phyloP scores from a whole-genome alignment of 2,888 invertebrate genomes.

The Dynastes grantii region DNA sequence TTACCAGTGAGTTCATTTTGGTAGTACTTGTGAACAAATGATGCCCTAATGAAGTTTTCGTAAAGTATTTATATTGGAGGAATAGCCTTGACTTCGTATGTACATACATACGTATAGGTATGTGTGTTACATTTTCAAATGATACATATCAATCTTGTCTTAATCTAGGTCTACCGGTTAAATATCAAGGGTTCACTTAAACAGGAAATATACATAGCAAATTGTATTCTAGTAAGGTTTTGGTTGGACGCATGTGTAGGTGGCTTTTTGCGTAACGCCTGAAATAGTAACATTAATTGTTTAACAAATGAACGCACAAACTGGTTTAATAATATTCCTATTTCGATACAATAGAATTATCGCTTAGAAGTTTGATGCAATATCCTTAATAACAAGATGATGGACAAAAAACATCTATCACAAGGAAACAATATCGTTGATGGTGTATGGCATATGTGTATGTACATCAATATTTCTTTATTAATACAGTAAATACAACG shows the following conservation, averaged over 20 bases:
- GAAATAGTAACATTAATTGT: no score
- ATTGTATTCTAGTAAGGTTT: not conserved
- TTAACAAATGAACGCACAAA: no score
- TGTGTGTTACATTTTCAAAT: not conserved
- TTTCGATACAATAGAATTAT: no score
- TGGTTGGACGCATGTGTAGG: not conserved
- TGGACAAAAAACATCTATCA: no score
- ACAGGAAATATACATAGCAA: slow-evolving; percentile 24
- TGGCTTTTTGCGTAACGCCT: no score
- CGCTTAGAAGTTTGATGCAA: no score
- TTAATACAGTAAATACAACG: no score
- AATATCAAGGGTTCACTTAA: slow-evolving; percentile 22
- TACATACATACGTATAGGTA: not conserved
- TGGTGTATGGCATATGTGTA: no score
- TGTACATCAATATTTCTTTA: no score
- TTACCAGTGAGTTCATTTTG: slow-evolving; percentile 52
- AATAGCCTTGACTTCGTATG: slow-evolving; percentile 48
- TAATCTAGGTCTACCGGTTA: slow-evolving; percentile 26
- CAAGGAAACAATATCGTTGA: no score
- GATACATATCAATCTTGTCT: slow-evolving; percentile 23
- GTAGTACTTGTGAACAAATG: slow-evolving; percentile 46
- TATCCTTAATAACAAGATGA: no score
- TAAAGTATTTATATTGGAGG: slow-evolving; percentile 48
- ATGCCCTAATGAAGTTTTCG: slow-evolving; percentile 29
- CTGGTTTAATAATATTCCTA: no score